A percentile compares a stretch with the other conserved stretches of the same genome.
These are phyloP conservation scores for Scolopax mira DNA, from an alignment of 2,113 vertebrate species.

Conservation along the genomic window DNA sequence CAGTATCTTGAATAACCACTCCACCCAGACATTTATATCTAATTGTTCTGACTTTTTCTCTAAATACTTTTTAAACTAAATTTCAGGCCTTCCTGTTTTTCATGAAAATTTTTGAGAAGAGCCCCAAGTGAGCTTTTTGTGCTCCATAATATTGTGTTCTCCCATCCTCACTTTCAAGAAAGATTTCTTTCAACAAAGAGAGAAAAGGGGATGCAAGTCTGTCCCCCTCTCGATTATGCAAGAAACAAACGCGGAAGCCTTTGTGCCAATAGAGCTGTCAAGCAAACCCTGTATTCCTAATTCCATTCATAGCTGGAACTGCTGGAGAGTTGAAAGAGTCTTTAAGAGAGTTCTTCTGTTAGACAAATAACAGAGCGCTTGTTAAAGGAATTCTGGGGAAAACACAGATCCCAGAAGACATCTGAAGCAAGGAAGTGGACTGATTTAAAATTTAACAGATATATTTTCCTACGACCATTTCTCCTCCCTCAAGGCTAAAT, in stretches of 20 bases:
- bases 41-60: not conserved
- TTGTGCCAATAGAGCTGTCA: constrained; percentile 10
- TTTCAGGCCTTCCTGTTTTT: not conserved
- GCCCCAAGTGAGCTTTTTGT: not conserved
- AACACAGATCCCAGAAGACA: not conserved
- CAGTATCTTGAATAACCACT: constrained; percentile 12
- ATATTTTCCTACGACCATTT: not conserved
- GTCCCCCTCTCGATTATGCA: not conserved
- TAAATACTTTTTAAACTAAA: not conserved
- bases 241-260: not conserved
- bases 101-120: not conserved
- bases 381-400: not conserved
- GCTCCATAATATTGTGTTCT: not conserved
- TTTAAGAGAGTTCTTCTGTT: not conserved
- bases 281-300: constrained; percentile 3
- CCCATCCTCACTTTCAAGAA: not conserved
- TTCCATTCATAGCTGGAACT: constrained; percentile 11
- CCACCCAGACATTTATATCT: not conserved
- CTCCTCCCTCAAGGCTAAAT: not conserved
- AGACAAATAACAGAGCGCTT: not conserved
- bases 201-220: not conserved
- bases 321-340: not conserved
- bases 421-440: not conserved
- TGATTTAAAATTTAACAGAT: not conserved
- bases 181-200: not conserved